phyloP scores from a whole-genome alignment of 2,888 invertebrate genomes.

The Hyles lineata region DNA sequence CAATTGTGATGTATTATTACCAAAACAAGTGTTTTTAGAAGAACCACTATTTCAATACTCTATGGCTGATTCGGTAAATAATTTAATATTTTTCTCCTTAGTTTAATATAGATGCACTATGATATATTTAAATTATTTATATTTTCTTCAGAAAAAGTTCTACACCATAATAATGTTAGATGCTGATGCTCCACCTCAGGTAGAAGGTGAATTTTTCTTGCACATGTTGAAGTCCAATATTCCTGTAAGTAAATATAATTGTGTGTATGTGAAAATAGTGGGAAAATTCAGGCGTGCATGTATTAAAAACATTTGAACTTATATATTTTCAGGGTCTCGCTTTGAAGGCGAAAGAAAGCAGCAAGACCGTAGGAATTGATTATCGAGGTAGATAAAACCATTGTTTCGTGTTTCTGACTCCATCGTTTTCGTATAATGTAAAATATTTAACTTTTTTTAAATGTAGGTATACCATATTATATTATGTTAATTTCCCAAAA shows the following conservation, averaged over 20 bases:
- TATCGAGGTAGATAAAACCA: conserved; percentile 67
- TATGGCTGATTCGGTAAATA: conserved; percentile 68
- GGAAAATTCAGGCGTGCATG: no score
- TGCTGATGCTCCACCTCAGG: conserved; percentile 77
- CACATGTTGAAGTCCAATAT: conserved; percentile 82
- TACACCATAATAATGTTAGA: conserved; percentile 80
- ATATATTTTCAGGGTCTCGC: conserved; percentile 66
- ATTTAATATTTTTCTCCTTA: no score
- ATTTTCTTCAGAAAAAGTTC: conserved; percentile 73
- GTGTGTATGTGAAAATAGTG: no score
- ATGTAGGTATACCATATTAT: no score
- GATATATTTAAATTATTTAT: neutral
- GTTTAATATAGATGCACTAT: neutral
- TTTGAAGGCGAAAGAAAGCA: conserved; percentile 69
- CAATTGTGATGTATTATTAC: conserved; percentile 76
- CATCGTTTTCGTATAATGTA: no score
- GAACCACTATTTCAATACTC: conserved; percentile 75
- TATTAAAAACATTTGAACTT: conserved; percentile 8
- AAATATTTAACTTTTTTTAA: no score
- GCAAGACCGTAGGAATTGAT: conserved; percentile 74
- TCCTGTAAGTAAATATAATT: conserved; percentile 64
- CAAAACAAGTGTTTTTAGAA: conserved; percentile 77
- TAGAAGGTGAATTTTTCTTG: conserved; percentile 76
- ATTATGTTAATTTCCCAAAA: no score
- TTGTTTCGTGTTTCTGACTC: neutral